phyloP scores from a whole-genome alignment of 2,797 vertebrate species.

The Periparus ater region DNA sequence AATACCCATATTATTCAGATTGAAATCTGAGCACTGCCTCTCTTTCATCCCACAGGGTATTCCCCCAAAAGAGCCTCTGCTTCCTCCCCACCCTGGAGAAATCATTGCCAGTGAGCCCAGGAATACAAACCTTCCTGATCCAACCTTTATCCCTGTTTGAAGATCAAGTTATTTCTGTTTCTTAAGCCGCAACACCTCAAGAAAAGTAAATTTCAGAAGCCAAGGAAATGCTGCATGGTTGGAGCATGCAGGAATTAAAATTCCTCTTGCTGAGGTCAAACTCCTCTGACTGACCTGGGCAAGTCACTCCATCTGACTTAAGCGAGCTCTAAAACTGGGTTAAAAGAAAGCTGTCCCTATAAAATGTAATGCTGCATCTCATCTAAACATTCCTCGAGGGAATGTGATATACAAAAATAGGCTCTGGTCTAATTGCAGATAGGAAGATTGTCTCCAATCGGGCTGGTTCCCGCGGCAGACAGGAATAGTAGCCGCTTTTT shows the following conservation, averaged over 20 bases:
- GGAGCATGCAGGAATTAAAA: neutral
- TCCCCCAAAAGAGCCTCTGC: neutral
- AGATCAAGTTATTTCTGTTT: neutral
- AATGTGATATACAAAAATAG: slow-evolving; percentile 33
- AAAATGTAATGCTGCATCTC: slow-evolving; percentile 44
- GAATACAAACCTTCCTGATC: neutral
- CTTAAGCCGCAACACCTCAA: neutral
- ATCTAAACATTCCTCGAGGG: slow-evolving; percentile 50
- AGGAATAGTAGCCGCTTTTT: neutral
- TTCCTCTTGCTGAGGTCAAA: neutral
- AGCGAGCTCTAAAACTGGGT: slow-evolving; percentile 23
- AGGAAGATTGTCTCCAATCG: neutral
- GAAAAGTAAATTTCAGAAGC: neutral
- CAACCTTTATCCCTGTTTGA: neutral
- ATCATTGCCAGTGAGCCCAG: neutral
- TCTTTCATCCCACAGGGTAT: slow-evolving; percentile 22
- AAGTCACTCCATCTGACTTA: neutral
- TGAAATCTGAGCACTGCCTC: slow-evolving; percentile 29
- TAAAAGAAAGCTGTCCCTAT: slow-evolving; percentile 33
- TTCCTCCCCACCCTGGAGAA: neutral
- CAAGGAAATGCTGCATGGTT: neutral
- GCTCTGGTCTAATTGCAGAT: slow-evolving; percentile 53
- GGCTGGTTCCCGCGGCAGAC: neutral
- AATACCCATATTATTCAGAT: neutral
- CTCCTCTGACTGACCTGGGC: neutral